Conservation (phyloP, 2,113 vertebrate species). For the Mastomys natalensis region DNA sequence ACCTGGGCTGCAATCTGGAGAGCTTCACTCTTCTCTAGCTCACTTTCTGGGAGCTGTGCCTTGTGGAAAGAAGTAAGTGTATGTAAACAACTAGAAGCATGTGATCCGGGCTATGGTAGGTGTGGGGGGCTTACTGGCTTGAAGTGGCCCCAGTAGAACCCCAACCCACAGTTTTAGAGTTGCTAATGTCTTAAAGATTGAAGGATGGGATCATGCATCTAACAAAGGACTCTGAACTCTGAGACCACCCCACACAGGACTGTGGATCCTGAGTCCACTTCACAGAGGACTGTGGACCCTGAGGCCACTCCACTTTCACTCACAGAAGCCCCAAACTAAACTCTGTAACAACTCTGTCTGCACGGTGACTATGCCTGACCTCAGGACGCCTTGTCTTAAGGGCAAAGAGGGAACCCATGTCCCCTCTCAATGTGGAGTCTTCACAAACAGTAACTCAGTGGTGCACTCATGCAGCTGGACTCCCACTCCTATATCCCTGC, state of each 20-base stretch:
- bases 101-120: not conserved
- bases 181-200: not conserved
- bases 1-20: not conserved
- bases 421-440: not conserved
- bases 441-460: not conserved
- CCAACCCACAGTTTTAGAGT: too few species aligned
- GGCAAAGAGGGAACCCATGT: not conserved
- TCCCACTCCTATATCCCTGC: not conserved
- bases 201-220: not conserved
- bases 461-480: not conserved
- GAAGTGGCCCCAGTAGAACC: not conserved
- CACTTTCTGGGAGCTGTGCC: not conserved
- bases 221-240: not conserved
- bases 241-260: not conserved
- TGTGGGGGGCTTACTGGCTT: not conserved
- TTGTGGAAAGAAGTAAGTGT: not conserved
- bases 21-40: not conserved
- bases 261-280: too few species aligned
- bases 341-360: not conserved
- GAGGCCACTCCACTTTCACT: not conserved
- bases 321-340: not conserved
- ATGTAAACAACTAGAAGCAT: conserved; percentile 3
- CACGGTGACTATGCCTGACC: not conserved
- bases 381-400: not conserved
- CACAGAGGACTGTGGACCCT: too few species aligned